These are phyloP conservation scores for Leptodactylus fallax DNA, from an alignment of 2,797 vertebrate genomes.

Conservation along the genomic window DNA sequence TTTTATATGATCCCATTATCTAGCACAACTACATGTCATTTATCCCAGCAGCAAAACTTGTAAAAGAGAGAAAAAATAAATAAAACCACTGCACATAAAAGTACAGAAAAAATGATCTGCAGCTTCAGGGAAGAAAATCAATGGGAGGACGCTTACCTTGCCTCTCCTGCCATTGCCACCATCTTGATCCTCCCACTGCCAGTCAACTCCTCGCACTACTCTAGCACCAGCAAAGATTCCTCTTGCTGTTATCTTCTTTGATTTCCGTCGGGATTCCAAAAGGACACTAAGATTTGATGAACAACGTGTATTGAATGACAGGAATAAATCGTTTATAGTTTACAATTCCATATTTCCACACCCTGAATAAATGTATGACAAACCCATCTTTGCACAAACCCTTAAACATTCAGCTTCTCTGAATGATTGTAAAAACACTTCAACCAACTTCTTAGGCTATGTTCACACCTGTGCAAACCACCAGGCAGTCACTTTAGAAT, in stretches of 20 bases:
- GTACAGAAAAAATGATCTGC: too few species aligned
- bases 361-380: background rate
- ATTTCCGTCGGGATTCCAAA: conserved; percentile 97
- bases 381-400: background rate
- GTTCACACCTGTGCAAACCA: too few species aligned
- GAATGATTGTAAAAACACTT: background rate
- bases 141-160: conserved; percentile 81
- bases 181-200: conserved; percentile 99
- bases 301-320: background rate
- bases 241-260: conserved; percentile 98
- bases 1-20: too few species aligned
- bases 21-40: too few species aligned
- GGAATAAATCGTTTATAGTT: background rate
- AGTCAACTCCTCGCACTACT: conserved; percentile 97
- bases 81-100: too few species aligned
- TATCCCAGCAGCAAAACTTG: too few species aligned
- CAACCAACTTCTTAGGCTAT: too few species aligned
- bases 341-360: background rate
- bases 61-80: too few species aligned
- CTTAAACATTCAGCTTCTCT: background rate
- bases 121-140: background rate
- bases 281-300: conserved; percentile 84
- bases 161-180: conserved; percentile 97
- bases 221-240: conserved; percentile 97
- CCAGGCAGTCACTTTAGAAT: too few species aligned